Conservation (phyloP, 2,797 vertebrate genomes). For the Pachyuromys duprasi region DNA sequence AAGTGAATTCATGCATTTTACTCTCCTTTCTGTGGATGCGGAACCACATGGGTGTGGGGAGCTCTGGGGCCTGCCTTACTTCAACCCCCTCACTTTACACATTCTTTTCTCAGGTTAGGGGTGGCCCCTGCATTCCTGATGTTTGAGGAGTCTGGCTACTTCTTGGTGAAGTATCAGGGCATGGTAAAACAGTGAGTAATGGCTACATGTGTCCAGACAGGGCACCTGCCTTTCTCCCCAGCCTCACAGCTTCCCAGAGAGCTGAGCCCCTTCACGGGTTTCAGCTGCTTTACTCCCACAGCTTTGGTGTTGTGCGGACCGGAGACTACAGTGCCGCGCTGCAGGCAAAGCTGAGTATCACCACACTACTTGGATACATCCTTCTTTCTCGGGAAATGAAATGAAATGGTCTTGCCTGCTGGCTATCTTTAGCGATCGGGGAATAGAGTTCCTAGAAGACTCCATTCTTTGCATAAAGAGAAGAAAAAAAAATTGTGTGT, state of each 20-base stretch:
- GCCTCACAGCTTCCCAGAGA: background rate
- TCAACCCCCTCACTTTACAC: background rate
- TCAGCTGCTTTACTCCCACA: background rate
- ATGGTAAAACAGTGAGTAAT: background rate
- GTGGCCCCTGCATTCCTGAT: too few species aligned
- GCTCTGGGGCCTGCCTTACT: background rate
- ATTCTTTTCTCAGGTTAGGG: background rate
- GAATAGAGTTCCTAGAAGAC: background rate
- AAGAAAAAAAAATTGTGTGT: background rate
- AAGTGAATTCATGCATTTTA: background rate
- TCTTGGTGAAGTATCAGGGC: background rate
- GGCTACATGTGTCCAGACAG: accelerated
- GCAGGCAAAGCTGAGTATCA: background rate
- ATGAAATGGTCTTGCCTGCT: background rate
- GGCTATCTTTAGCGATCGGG: background rate
- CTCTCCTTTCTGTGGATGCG: background rate
- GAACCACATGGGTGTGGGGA: background rate
- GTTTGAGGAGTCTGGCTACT: too few species aligned
- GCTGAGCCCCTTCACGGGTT: background rate
- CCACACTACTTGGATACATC: background rate
- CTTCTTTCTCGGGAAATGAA: background rate
- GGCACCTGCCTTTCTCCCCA: background rate
- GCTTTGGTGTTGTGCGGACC: background rate
- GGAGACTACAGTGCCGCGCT: background rate
- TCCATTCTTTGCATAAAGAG: background rate